Base-by-base conservation (phyloP, 2,797 vertebrate genomes). In the Cirrhinus mrigala region DNA sequence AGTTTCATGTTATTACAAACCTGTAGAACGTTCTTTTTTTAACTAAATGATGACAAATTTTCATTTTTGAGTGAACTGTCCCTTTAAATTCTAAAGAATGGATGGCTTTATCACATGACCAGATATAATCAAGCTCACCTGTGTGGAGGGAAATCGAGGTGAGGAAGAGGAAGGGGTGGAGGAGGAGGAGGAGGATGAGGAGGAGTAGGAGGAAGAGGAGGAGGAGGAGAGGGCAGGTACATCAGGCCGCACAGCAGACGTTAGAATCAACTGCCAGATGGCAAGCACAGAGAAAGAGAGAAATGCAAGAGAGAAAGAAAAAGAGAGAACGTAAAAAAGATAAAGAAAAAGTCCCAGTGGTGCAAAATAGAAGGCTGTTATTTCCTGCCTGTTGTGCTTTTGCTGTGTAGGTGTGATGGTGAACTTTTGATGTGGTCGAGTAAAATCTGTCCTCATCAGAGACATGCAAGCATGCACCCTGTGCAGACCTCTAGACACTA, bases 111-210 rank as follows among this genome's bases (percentile, higher is more conserved):
- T 86, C 1, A 77, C 27, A 89, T 86, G 76, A 87, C 83, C 83
- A 50, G 12, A 85, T 12, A 9, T 22, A 62, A n/a, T 74, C 3
- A 64, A 81, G 90, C 97, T 98, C 95, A 99, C 98, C 98, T 99
- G 98, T 93, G 97, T 94, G 87, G 97, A 97, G 94, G 97, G 94
- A 86, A 93, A 95, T 93, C 95, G 96, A 95, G 96, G 96, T 92
- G 92, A 93, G 81, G 90, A 92, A 83, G 89, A 89, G 56, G 93
- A 92, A 73, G 90, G 86, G 71, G 90, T 92, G 15, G 91, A 92
- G 81, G 89, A 90, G 29, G 93, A 91, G 68, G 92, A 89, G 62
- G 91, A 90, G 29, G 93, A 91, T 64, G 92, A 89, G 62, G 91
- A 93, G 8, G 91, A 91, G 64, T 90, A 92, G 54, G 90, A 89